phyloP scores from a whole-genome alignment of 2,113 vertebrate genomes.

The Perca schrenkii region DNA sequence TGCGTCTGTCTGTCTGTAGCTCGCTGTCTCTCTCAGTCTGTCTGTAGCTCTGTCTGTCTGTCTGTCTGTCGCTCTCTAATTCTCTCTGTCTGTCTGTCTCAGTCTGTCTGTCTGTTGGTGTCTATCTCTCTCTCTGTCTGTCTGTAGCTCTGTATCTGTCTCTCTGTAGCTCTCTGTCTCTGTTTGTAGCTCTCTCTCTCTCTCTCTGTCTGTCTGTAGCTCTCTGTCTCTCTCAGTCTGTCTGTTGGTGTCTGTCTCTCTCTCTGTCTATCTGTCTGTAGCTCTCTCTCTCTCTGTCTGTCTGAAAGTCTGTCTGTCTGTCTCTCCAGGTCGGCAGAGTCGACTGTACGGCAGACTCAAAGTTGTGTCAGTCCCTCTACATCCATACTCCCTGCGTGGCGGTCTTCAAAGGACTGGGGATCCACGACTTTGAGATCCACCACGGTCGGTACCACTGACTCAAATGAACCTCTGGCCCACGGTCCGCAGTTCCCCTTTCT shows the following conservation, averaged over 20 bases:
- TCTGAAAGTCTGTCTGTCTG: not conserved
- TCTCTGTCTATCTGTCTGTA: not conserved
- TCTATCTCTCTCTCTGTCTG: not conserved
- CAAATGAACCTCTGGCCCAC: too few species aligned
- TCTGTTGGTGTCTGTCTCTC: slow-evolving; percentile 32
- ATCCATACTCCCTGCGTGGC: slow-evolving; percentile 92
- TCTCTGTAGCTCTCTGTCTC: not conserved
- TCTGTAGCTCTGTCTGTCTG: slow-evolving; percentile 28
- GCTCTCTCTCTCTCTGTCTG: not conserved
- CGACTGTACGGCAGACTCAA: slow-evolving; percentile 88
- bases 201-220: not conserved
- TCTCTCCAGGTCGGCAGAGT: slow-evolving; percentile 90
- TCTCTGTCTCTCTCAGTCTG: not conserved
- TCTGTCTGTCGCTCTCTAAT: not conserved
- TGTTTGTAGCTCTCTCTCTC: not conserved
- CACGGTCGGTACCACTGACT: slow-evolving; percentile 86
- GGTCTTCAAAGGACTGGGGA: slow-evolving; percentile 96
- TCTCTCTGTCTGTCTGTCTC: not conserved
- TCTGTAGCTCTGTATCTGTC: not conserved
- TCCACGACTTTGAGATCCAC: slow-evolving; percentile 95
- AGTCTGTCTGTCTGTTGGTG: not conserved
- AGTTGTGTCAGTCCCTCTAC: slow-evolving; percentile 90
- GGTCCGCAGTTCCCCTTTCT: too few species aligned
- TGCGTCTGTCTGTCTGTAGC: slow-evolving; percentile 31
- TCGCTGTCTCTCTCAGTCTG: not conserved